Evolutionary conservation across 1,140 invertebrate species (phyloP).

Genomic region (Antheraea pernyi): DNA sequence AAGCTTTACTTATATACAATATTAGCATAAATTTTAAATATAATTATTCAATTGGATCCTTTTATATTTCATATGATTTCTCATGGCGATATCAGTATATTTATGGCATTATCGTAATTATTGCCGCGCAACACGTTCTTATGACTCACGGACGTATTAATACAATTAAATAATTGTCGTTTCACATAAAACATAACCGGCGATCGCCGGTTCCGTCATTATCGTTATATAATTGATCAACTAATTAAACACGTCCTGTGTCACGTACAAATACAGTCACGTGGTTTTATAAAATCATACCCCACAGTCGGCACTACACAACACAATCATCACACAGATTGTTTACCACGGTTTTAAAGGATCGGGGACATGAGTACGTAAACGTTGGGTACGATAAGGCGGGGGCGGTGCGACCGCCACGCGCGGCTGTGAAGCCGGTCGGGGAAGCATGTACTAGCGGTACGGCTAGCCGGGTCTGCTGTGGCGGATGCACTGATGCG

Average conservation of each 20-base stretch:
- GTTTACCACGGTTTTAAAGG: slow-evolving; percentile 35
- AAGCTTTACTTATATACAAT: too few species aligned
- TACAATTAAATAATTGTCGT: neutral
- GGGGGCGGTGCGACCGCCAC: slow-evolving; percentile 36
- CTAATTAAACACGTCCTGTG: slow-evolving; percentile 34
- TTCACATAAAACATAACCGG: slow-evolving; percentile 1
- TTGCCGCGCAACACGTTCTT: neutral
- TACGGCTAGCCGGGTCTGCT: slow-evolving; percentile 41
- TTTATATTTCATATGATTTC: too few species aligned
- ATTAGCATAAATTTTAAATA: too few species aligned
- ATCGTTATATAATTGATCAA: slow-evolving; percentile 46
- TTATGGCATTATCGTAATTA: neutral
- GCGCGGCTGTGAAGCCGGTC: slow-evolving; percentile 46
- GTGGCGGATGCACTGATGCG: slow-evolving; percentile 51
- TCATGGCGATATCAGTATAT: too few species aligned
- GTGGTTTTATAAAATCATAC: slow-evolving; percentile 29
- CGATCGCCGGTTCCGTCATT: slow-evolving; percentile 15
- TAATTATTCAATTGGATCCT: too few species aligned
- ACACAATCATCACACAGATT: slow-evolving; percentile 53
- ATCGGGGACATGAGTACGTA: slow-evolving; percentile 10
- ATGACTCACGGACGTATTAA: neutral
- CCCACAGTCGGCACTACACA: slow-evolving; percentile 44
- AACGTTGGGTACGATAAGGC: slow-evolving; percentile 5
- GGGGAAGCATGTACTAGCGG: slow-evolving; percentile 40
- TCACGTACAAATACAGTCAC: slow-evolving; percentile 32